These are phyloP conservation scores for Chlamydotis undulata DNA, from an alignment of 2,113 vertebrate species.

Conservation along the genomic window DNA sequence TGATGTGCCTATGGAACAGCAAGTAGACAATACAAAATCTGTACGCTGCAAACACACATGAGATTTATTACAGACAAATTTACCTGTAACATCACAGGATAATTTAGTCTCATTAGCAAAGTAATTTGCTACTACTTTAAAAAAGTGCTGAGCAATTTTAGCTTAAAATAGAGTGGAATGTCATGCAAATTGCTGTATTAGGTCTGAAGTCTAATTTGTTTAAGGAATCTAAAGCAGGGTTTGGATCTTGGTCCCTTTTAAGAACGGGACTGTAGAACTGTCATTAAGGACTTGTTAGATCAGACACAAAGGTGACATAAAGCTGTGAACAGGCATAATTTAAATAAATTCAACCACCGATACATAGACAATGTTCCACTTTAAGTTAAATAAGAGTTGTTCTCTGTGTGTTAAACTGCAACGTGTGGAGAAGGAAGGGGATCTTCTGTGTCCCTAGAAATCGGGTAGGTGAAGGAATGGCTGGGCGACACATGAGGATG, in stretches of 20 bases:
- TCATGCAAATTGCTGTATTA: constrained; percentile 54
- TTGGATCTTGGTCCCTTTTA: not conserved
- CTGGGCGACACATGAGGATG: not conserved
- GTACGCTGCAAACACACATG: not conserved
- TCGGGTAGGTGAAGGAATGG: not conserved
- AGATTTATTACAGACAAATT: constrained; percentile 49
- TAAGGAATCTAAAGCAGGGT: constrained; percentile 11
- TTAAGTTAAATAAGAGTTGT: not conserved
- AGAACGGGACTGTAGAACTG: not conserved
- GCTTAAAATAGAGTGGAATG: constrained; percentile 50
- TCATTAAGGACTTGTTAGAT: not conserved
- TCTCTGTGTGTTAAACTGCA: not conserved
- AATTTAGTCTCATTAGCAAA: constrained; percentile 61
- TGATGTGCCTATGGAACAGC: not conserved
- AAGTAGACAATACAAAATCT: not conserved
- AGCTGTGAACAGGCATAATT: not conserved
- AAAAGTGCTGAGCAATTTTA: constrained; percentile 63
- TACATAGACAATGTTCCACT: not conserved
- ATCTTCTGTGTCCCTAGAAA: not conserved
- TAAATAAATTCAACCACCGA: not conserved
- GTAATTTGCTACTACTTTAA: constrained; percentile 52
- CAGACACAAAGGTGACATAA: not conserved
- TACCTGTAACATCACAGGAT: constrained; percentile 32
- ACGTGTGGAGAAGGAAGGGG: accelerated
- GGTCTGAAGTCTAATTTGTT: constrained; percentile 49